Conservation (phyloP, 2,113 vertebrate species). For the Nycticorax nycticorax region DNA sequence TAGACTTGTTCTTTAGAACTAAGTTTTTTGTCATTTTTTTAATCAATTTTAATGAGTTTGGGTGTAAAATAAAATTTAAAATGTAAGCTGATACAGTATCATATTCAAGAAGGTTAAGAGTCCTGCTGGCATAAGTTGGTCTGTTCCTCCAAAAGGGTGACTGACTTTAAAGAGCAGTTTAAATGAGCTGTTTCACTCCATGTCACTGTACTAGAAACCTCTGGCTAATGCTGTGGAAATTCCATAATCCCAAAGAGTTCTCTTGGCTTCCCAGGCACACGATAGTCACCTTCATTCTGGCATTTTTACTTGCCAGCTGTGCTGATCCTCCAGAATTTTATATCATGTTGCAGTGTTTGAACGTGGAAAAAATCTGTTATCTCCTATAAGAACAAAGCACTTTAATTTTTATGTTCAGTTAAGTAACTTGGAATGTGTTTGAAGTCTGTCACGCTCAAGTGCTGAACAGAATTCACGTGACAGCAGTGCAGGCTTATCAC, state of each 20-base stretch:
- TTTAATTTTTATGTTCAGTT: not conserved
- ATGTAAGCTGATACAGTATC: not conserved
- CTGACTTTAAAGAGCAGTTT: not conserved
- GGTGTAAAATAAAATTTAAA: not conserved
- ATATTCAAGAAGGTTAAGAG: not conserved
- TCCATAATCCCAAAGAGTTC: not conserved
- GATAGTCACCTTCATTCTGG: slow-evolving; percentile 14
- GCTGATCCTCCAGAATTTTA: slow-evolving; percentile 2
- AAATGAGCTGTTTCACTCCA: not conserved
- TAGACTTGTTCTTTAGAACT: not conserved
- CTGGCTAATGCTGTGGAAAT: not conserved
- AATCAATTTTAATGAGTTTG: not conserved
- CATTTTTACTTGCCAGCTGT: not conserved
- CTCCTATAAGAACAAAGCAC: not conserved
- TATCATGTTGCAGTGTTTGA: not conserved
- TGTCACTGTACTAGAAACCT: not conserved
- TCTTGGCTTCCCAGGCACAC: slow-evolving; percentile 11
- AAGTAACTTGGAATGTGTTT: slow-evolving; percentile 3
- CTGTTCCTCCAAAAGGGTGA: not conserved
- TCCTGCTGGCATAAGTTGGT: not conserved
- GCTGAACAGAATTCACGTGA: not conserved
- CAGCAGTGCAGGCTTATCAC: not conserved
- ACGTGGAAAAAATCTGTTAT: not conserved
- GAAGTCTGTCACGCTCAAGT: slow-evolving; percentile 36
- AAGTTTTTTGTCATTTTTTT: not conserved